Evolutionary conservation across 2,113 vertebrate species (phyloP).

Genomic region (Gila orcuttii): DNA sequence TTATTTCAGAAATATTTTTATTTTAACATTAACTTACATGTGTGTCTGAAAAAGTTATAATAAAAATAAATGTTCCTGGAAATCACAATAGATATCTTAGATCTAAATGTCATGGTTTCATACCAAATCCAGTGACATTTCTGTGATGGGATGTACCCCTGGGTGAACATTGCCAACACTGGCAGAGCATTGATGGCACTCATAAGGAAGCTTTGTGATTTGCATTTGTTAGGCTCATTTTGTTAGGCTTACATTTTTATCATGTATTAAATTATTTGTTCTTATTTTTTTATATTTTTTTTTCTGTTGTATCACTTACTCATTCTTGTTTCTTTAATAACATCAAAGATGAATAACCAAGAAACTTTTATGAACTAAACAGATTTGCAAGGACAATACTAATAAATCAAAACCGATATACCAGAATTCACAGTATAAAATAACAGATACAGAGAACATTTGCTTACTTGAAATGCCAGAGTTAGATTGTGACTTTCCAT

Average conservation of each 20-base stretch:
- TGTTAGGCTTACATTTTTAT: constrained; percentile 65
- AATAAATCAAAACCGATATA: constrained; percentile 73
- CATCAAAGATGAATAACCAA: constrained; percentile 76
- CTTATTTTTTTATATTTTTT: constrained; percentile 54
- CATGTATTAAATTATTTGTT: constrained; percentile 71
- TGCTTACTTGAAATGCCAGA: constrained; percentile 81
- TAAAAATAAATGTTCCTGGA: constrained; percentile 71
- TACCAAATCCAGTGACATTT: constrained; percentile 82
- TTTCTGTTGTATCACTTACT: constrained; percentile 52
- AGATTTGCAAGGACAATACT: constrained; percentile 76
- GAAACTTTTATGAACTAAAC: constrained; percentile 81
- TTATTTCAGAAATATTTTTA: background rate
- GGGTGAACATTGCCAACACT: constrained; percentile 74
- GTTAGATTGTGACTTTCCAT: constrained; percentile 78
- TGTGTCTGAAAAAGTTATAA: constrained; percentile 47
- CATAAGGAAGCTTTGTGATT: background rate
- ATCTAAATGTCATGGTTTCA: constrained; percentile 84
- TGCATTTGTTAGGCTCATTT: background rate
- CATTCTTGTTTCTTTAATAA: constrained; percentile 59
- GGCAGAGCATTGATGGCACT: constrained; percentile 66
- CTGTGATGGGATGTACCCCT: constrained; percentile 82
- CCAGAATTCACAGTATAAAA: constrained; percentile 82
- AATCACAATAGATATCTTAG: constrained; percentile 79
- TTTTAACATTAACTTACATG: background rate
- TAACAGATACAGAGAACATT: constrained; percentile 75